Evolutionary conservation across 2,797 vertebrate species (phyloP).

Genomic region (Sardinella longiceps): DNA sequence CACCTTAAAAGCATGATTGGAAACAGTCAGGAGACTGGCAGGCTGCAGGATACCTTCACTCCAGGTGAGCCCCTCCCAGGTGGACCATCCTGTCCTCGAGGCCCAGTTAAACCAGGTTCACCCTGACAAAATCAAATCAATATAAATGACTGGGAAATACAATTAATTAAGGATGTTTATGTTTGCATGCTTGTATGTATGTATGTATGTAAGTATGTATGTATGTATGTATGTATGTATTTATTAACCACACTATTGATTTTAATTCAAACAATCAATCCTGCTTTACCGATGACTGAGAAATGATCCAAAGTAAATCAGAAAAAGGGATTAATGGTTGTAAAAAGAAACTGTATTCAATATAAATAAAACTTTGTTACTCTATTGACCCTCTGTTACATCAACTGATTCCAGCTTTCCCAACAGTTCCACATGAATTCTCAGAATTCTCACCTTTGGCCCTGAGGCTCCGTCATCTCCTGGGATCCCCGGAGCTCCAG

Average conservation of each 20-base stretch:
- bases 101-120: slow-evolving; percentile 77
- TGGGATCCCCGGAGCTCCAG: slow-evolving; percentile 73
- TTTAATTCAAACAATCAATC: too few species aligned
- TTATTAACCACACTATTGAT: not conserved
- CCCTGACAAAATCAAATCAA: slow-evolving; percentile 68
- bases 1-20: not conserved
- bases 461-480: slow-evolving; percentile 76
- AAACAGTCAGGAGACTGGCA: not conserved
- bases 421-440: not conserved
- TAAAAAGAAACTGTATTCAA: too few species aligned
- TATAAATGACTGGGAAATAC: not conserved
- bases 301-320: too few species aligned
- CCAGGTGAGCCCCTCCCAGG: slow-evolving; percentile 78
- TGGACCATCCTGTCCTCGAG: slow-evolving; percentile 76
- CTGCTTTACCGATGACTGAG: too few species aligned
- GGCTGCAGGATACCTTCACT: slow-evolving; percentile 71
- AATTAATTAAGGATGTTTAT: too few species aligned
- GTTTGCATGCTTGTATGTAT: too few species aligned
- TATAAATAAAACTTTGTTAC: too few species aligned
- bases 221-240: too few species aligned
- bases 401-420: not conserved
- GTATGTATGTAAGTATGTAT: too few species aligned
- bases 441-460: slow-evolving; percentile 71
- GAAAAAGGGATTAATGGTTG: too few species aligned
- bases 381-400: too few species aligned